Evolutionary conservation across 2,113 vertebrate genomes (phyloP), one percentile per base, ranked within the genome.

Genomic region (Potamarius usumacintae): DNA sequence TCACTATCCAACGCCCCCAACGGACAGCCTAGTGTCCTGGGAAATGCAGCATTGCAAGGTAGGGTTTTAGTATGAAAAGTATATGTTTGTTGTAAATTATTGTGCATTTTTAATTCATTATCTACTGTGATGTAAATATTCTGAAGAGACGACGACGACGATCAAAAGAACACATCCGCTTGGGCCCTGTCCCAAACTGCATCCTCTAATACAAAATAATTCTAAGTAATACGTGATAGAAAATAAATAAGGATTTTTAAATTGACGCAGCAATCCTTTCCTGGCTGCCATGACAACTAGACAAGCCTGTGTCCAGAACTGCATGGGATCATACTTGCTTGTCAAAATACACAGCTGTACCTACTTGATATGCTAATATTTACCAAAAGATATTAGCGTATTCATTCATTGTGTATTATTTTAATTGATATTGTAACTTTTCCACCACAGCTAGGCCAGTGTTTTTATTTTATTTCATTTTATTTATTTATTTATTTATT

Each of bases 1-100:
- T 99, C 98, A 0, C 96, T 99, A 11, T 97, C 98, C 9, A 96
- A 93, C 87, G 88, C 96, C 71, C 95, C 95, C 72, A 93, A 94
- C 67, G 96, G 93, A 81, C 96, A 97, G 90, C 94, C 96, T 34
- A 95, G 92, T 0, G 92, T 95, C 50, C 93, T 96, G 60, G 96
- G 96, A 86, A 96, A 93, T 92, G 93, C 95, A 2, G 92, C 95
- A 71, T 93, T 96, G 92, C 96, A 96, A 96, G 96, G 97, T 98
- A 92, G 42, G 42, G 42, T 42, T 42, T 42, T 42, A 42, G 4
- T 42, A 42, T 42, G 42, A 42, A 42, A 42, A 42, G 18, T 60
- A 5, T 5, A 17, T 22, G 3, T 42, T 42, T 42, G 42, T 14
- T 77, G 67, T 50, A 76, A 20, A 76, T 76, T 5, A 11, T 74